Evolutionary conservation across 2,113 vertebrate species (phyloP).

Genomic region (Abramis brama): DNA sequence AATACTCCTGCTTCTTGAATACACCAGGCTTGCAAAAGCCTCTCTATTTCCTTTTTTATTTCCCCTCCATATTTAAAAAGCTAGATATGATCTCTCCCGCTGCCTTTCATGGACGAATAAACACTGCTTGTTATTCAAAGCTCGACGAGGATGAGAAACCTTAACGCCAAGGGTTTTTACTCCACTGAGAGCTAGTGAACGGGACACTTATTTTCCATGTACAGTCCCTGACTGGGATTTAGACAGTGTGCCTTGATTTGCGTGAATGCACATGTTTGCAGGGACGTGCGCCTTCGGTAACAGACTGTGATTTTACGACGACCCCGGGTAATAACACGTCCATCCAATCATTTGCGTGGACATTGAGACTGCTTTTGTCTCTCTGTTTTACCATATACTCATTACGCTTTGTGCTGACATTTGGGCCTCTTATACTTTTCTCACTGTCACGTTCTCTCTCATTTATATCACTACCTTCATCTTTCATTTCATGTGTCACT

Average conservation of each 20-base stretch:
- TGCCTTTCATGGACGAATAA: conserved; percentile 46
- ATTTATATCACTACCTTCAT: not conserved
- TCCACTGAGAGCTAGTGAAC: not conserved
- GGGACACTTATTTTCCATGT: conserved; percentile 25
- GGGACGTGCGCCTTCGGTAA: conserved; percentile 37
- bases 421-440: not conserved
- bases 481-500: not conserved
- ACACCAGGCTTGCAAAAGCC: conserved; percentile 52
- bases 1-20: conserved; percentile 40
- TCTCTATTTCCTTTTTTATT: conserved; percentile 4
- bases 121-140: conserved; percentile 54
- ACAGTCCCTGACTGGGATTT: conserved; percentile 45
- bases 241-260: conserved; percentile 28
- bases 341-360: conserved; percentile 49
- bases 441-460: not conserved
- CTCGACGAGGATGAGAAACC: conserved; percentile 23
- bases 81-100: conserved; percentile 58
- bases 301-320: conserved; percentile 56
- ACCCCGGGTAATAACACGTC: conserved; percentile 63
- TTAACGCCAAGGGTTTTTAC: conserved; percentile 16
- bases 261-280: conserved; percentile 40
- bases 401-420: conserved; percentile 11
- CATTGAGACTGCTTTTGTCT: conserved; percentile 53
- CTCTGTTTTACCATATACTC: conserved; percentile 51
- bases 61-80: conserved; percentile 36